Evolutionary conservation across 2,113 vertebrate species (phyloP).

Genomic region (Crotophaga sulcirostris): DNA sequence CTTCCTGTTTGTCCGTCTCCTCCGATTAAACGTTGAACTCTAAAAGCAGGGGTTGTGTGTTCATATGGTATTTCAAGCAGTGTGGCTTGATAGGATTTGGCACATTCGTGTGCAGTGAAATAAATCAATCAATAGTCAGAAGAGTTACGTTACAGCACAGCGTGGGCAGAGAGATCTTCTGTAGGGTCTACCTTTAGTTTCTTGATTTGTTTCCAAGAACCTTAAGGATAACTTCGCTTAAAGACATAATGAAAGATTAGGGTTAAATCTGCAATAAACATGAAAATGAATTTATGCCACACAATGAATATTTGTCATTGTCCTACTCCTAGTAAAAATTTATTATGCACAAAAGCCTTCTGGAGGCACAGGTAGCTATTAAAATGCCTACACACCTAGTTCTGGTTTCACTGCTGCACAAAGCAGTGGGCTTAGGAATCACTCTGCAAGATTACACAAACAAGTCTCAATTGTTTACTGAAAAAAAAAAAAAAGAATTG

Average conservation of each 20-base stretch:
- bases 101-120: conserved; percentile 40
- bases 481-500: not conserved
- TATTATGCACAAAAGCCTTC: not conserved
- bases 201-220: conserved; percentile 13
- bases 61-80: conserved; percentile 28
- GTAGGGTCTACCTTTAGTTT: not conserved
- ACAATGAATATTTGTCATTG: conserved; percentile 14
- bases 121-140: conserved; percentile 50
- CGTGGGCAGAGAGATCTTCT: not conserved
- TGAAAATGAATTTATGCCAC: conserved; percentile 32
- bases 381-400: not conserved
- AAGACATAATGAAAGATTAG: conserved; percentile 29
- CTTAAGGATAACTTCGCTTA: conserved; percentile 26
- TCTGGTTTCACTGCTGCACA: not conserved
- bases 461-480: not conserved
- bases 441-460: not conserved
- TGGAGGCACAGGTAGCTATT: not conserved
- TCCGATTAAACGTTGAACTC: conserved; percentile 22
- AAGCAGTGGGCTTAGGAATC: not conserved
- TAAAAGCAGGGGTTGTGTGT: conserved; percentile 3
- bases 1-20: conserved; percentile 10
- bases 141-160: conserved; percentile 1
- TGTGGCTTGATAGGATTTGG: conserved; percentile 32
- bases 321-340: conserved; percentile 20
- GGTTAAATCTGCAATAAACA: conserved; percentile 4